Evolutionary conservation across 35 echinoderm and acorn worm genomes (phyloP).

Genomic region (Lytechinus variegatus): DNA sequence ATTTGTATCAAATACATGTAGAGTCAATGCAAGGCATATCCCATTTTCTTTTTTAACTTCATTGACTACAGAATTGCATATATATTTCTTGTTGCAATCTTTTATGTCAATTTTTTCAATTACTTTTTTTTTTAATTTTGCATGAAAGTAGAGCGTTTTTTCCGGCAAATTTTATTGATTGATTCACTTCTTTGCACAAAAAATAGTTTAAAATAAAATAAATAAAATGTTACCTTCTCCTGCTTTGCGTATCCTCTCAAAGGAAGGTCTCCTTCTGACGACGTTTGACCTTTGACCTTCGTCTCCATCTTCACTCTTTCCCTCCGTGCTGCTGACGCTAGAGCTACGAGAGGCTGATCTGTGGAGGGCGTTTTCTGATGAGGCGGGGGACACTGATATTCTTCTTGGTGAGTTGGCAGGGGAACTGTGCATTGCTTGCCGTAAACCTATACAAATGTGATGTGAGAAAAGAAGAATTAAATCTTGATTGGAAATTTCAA

Average conservation of each 20-base stretch:
- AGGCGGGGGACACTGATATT: constrained; percentile 63
- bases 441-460: constrained; percentile 65
- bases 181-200: no score
- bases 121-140: not conserved
- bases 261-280: constrained; percentile 83
- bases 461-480: not conserved
- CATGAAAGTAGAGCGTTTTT: not conserved
- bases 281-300: constrained; percentile 59
- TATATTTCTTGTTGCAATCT: not conserved
- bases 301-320: constrained; percentile 63
- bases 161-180: not conserved
- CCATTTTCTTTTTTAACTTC: no score
- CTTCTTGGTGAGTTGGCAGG: constrained; percentile 77
- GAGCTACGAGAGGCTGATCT: constrained; percentile 63
- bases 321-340: constrained; percentile 75
- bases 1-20: no score
- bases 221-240: constrained; percentile 21
- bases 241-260: constrained; percentile 78
- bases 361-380: constrained; percentile 71
- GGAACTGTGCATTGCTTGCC: constrained; percentile 77
- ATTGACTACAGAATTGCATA: no score
- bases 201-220: not conserved
- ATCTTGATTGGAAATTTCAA: not conserved
- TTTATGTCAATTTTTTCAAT: not conserved
- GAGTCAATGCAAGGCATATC: no score